A percentile compares a stretch with the other conserved stretches of the same genome.
Conservation (phyloP, 2,797 vertebrate species). For the Poecilia wingei region DNA sequence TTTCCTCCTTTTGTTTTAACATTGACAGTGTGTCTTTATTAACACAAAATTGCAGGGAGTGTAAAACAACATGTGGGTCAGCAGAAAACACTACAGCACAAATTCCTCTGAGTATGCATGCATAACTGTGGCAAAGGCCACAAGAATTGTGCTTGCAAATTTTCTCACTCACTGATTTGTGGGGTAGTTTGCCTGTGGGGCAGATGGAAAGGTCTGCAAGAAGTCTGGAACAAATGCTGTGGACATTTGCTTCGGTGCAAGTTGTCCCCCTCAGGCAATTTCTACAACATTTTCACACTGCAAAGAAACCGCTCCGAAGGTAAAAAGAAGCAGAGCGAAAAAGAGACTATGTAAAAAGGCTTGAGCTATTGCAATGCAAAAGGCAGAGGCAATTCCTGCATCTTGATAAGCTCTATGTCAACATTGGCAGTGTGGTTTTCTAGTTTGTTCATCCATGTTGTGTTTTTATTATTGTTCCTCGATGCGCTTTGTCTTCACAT, state of each 20-base stretch:
- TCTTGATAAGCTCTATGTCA: not conserved
- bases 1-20: not conserved
- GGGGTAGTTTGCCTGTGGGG: not conserved
- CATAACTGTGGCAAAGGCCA: not conserved
- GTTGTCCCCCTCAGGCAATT: not conserved
- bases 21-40: not conserved
- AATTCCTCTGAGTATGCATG: not conserved
- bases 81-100: not conserved
- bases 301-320: not conserved
- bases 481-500: not conserved
- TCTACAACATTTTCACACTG: not conserved
- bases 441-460: not conserved
- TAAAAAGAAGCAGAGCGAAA: not conserved
- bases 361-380: not conserved
- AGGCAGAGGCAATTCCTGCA: not conserved
- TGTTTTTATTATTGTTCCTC: not conserved
- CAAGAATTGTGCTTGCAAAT: not conserved
- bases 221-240: conserved; percentile 1
- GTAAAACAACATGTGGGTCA: not conserved
- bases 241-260: not conserved
- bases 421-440: not conserved
- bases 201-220: conserved; percentile 1
- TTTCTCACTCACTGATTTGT: conserved; percentile 1
- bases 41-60: not conserved
- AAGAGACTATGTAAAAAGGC: not conserved